These are phyloP conservation scores for Electrona antarctica DNA, from an alignment of 2,113 vertebrate genomes.

Conservation along the genomic window DNA sequence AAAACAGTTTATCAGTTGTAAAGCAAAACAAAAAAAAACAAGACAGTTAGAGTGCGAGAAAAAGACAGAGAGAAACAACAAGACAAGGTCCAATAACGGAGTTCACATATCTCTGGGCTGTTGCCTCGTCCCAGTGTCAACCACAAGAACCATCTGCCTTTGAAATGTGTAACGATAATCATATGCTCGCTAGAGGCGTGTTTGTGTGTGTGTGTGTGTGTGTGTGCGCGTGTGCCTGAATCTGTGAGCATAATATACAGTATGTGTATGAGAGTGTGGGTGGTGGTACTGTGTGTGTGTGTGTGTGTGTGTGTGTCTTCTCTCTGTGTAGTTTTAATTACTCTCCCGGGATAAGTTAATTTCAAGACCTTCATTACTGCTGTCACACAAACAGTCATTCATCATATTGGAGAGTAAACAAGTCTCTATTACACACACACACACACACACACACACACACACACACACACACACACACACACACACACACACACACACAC, in stretches of 20 bases:
- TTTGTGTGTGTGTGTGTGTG: no score
- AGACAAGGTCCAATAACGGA: no score
- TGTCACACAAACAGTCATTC: constrained; percentile 54
- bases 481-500: not conserved
- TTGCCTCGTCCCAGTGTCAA: no score
- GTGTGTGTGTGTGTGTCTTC: not conserved
- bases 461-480: constrained; percentile 1
- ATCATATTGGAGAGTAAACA: constrained; percentile 43
- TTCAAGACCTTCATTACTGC: constrained; percentile 42
- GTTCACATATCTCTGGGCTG: no score
- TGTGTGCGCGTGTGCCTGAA: no score
- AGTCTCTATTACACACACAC: not conserved
- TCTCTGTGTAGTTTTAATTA: constrained; percentile 1
- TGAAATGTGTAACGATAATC: no score
- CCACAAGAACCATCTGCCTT: no score
- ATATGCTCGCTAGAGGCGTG: no score
- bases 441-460: not conserved
- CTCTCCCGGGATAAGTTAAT: constrained; percentile 44
- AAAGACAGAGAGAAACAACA: not conserved
- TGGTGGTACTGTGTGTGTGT: not conserved
- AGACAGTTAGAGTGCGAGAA: not conserved
- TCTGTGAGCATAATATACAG: no score
- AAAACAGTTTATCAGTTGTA: not conserved
- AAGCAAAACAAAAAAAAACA: not conserved
- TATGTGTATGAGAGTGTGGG: no score